These are phyloP conservation scores for Leuciscus waleckii DNA, from an alignment of 2,797 vertebrate genomes.

Conservation along the genomic window DNA sequence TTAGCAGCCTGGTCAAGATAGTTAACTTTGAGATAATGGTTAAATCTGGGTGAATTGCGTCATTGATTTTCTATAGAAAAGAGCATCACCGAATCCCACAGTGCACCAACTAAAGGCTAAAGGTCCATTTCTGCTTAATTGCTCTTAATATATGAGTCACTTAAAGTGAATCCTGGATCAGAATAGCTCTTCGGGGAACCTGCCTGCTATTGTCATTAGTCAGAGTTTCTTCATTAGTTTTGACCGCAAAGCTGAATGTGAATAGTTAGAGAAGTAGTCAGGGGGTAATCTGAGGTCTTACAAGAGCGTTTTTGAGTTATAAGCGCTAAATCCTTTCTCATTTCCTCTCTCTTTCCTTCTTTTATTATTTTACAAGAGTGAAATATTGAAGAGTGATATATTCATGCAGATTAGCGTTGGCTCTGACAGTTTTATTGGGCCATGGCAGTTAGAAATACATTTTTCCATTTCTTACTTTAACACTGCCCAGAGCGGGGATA, in stretches of 20 bases:
- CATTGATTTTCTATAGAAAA: conserved; percentile 17
- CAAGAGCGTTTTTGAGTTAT: conserved; percentile 35
- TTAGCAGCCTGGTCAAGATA: neutral
- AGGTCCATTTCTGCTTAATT: conserved; percentile 36
- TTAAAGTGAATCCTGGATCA: conserved; percentile 14
- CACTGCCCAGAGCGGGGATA: conserved; percentile 45
- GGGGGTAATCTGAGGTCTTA: conserved; percentile 22
- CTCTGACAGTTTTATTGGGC: conserved; percentile 68
- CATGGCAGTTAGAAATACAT: conserved; percentile 62
- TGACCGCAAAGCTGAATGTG: neutral
- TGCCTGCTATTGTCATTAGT: conserved; percentile 20
- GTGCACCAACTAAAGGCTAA: conserved; percentile 19
- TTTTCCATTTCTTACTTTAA: conserved; percentile 69
- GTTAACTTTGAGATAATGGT: conserved; percentile 2
- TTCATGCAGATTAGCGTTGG: conserved; percentile 68
- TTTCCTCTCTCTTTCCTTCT: conserved; percentile 30
- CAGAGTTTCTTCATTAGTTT: conserved; percentile 23
- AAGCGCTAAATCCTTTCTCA: conserved; percentile 43
- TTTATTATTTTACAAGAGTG: conserved; percentile 54
- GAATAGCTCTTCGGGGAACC: conserved; percentile 8
- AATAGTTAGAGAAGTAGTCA: neutral
- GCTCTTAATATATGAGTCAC: conserved; percentile 13
- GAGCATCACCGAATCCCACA: neutral
- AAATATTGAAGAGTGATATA: conserved; percentile 59
- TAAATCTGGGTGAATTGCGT: neutral